Evolutionary conservation across 1,140 invertebrate genomes (phyloP).

Genomic region (Calliopsis andreniformis): DNA sequence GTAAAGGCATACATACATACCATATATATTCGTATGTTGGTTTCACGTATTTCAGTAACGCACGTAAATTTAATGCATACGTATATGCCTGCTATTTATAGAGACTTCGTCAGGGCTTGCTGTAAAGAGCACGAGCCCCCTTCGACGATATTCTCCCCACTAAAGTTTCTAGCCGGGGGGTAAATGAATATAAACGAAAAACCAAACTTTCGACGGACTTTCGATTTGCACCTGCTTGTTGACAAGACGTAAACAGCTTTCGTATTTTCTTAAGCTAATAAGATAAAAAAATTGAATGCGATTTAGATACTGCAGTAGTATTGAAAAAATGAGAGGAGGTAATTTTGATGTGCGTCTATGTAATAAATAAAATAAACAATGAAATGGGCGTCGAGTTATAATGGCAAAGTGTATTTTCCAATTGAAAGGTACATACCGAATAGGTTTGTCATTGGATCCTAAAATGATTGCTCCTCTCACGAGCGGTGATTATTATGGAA

Average conservation of each 20-base stretch:
- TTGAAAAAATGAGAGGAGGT: no score
- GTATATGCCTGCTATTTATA: constrained; percentile 75
- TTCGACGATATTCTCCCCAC: constrained; percentile 16
- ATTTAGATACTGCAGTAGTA: no score
- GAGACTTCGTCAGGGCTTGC: constrained; percentile 66
- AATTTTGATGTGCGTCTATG: no score
- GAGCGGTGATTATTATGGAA: constrained; percentile 29
- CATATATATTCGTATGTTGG: constrained; percentile 35
- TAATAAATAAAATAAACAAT: no score
- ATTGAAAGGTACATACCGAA: constrained; percentile 5
- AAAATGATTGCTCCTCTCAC: neutral
- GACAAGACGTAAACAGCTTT: no score
- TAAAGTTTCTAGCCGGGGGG: constrained; percentile 1
- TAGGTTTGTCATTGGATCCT: neutral
- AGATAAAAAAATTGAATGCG: no score
- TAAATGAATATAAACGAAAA: constrained; percentile 43
- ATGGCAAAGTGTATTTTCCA: neutral
- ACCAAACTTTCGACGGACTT: constrained; percentile 4
- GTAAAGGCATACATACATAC: neutral
- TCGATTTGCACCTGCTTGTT: constrained; percentile 33
- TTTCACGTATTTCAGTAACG: constrained; percentile 64
- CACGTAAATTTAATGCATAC: no score
- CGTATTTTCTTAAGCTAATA: no score
- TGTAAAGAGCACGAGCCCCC: constrained; percentile 37
- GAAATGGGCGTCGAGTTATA: neutral